These are phyloP conservation scores for Aphelocoma californica DNA, from an alignment of 2,797 vertebrate species.

Conservation along the genomic window DNA sequence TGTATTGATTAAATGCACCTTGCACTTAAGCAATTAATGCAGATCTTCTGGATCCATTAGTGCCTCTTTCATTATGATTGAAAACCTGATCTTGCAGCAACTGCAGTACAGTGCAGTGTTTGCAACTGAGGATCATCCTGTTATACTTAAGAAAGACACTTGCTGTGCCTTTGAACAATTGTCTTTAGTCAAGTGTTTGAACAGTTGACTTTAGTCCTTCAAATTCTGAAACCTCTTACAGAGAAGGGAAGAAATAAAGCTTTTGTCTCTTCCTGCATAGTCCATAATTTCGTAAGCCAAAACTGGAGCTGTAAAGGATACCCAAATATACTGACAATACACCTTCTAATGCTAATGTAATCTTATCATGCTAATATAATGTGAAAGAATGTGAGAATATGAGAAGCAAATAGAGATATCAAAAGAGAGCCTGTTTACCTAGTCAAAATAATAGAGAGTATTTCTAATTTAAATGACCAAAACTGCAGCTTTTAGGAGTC, in stretches of 20 bases:
- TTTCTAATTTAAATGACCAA: background rate
- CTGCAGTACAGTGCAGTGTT: background rate
- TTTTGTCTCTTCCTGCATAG: background rate
- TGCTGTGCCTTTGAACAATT: background rate
- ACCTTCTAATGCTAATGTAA: background rate
- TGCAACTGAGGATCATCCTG: background rate
- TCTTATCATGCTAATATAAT: background rate
- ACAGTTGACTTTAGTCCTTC: background rate
- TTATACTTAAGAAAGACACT: background rate
- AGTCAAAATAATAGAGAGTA: background rate
- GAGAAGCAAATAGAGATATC: background rate
- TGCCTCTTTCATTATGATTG: background rate
- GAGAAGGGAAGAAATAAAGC: background rate
- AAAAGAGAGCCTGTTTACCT: background rate
- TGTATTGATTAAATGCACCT: background rate
- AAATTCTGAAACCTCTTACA: background rate
- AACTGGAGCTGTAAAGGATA: background rate
- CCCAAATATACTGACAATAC: background rate
- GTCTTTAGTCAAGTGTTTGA: background rate
- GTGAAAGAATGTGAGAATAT: background rate
- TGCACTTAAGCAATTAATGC: background rate
- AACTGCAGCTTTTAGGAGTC: background rate
- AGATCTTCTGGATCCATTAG: background rate
- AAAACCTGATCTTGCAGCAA: background rate
- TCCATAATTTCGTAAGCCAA: background rate